Evolutionary conservation across 35 echinoderm and acorn worm species (phyloP), one percentile per base, ranked within the genome.

Genomic region (Strongylocentrotus purpuratus): DNA sequence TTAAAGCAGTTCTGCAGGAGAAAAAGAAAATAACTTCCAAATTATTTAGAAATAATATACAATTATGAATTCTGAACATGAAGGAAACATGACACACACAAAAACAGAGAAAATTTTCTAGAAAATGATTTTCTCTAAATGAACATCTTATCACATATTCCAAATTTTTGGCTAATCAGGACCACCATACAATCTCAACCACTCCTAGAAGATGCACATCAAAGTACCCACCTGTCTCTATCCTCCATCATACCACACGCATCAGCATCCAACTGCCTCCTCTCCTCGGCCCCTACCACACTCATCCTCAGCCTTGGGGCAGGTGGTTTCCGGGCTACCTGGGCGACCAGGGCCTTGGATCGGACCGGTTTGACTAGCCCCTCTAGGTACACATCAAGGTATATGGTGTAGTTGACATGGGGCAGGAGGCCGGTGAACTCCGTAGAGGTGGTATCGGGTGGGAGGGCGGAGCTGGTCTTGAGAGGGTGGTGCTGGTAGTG

Each of bases 351-450:
- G 2, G 93, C 48, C 70, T 88, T 91, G 22, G 96, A 97, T 20
- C 96, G 92, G 18, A 97, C 33, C 4, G 98, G 48, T 85, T 95
- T 96, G 48, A 86, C 94, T 25, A 97, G 45, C 7, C 96, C 97
- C 45, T 95, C 88, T 45, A 99, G 87, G 33, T 97, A 91, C 17
- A 97, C 94, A n/a, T 96, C 97, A 2, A 99, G 96, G 85, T 92
- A 94, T 20, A 99, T 61, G 18, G 94, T 95, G 87, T 99, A 95
- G n/a, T 47, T 96, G 14, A 93, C 52, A 22, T 95, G 97, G 8
- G 96, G 61, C 31, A 94, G 55, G 33, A 99, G 98, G 71, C 96
- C 87, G 31, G 61, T 92, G 94, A 99, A 97, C 85, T 99, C 98
- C 14, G 92, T 96, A 28, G 91, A 95, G 20, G 88, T 91, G 46